A percentile compares a stretch with the other conserved stretches of the same genome.
Evolutionary conservation across 2,797 vertebrate species (phyloP).

Genomic region (Sebastes vulpes): DNA sequence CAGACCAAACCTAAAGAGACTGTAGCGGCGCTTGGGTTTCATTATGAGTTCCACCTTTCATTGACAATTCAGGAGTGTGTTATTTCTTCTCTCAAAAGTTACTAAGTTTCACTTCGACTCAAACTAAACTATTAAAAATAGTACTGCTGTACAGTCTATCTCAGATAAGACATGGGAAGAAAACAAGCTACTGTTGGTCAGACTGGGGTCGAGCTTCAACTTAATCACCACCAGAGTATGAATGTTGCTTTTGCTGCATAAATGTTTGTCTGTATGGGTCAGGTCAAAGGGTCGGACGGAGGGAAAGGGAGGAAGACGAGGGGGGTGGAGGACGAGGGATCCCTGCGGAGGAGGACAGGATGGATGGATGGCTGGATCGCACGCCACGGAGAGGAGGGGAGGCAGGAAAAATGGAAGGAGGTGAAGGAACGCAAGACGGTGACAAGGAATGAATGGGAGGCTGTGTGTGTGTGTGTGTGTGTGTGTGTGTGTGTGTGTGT

Average conservation of each 20-base stretch:
- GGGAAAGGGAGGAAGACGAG: conserved; percentile 56
- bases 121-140: not conserved
- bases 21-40: not conserved
- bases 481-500: conserved; percentile 11
- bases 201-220: not conserved
- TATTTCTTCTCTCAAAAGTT: not conserved
- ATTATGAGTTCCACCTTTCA: not conserved
- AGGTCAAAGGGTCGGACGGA: conserved; percentile 59
- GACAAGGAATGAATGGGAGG: conserved; percentile 42
- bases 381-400: conserved; percentile 52
- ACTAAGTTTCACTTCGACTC: not conserved
- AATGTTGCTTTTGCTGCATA: conserved; percentile 36
- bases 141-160: not conserved
- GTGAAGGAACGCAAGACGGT: conserved; percentile 38
- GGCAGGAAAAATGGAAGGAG: conserved; percentile 36
- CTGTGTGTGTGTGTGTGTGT: conserved; percentile 13
- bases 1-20: no score
- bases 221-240: conserved; percentile 15
- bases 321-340: conserved; percentile 39
- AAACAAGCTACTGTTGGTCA: conserved; percentile 2
- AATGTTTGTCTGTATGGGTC: conserved; percentile 53
- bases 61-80: no score
- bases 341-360: conserved; percentile 72
- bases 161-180: not conserved
- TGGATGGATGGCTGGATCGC: conserved; percentile 66